Evolutionary conservation across 2,888 invertebrate genomes (phyloP), one percentile per base, ranked within the genome.

Genomic region (Drosophila demipolita): DNA sequence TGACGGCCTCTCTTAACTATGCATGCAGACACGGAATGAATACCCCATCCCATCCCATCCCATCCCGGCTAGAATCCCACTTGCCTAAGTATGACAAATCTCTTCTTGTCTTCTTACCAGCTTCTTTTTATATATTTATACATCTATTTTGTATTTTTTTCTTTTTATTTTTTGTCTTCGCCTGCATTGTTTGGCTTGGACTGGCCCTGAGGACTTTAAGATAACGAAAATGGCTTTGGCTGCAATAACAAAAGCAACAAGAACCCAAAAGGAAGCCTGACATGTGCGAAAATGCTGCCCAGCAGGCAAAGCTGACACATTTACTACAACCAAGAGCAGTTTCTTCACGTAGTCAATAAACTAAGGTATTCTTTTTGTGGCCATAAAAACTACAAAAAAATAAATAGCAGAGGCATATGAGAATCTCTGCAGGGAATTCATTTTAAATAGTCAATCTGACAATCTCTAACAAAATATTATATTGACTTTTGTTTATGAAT

Each of bases 211-310:
- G 74, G 87, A 66, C 79, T 73, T 73, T 58, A 79, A 80, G 81
- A 83, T 83, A 89, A 83, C 83, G 71, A 54, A 83, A 83, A 76
- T 83, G 66, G 83, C 80, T 83, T 83, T 64, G 73, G 49, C 67
- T 68, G 64, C 57, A 54, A 33, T 55, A 61, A 65, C 80, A 82
- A 78, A 68, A 63, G 73, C 20, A 53, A 23, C 32, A 32, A 32
- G 15, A 40, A 57, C 42, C 40, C 11, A 60, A 66, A 74, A 59
- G 76, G 73, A 82, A 69, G 69, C 70, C 63, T 60, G 55, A 65
- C 70, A 69, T 75, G 67, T 80, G 82, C 38, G 64, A 60, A 64
- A 66, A 71, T 66, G 48, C 42, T 61, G 66, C 50, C 64, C 76
- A 61, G 33, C 58, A 75, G 61, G 53, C 65, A 64, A 38, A 36